Evolutionary conservation across 2,113 vertebrate genomes (phyloP).

Genomic region (Fulica atra): DNA sequence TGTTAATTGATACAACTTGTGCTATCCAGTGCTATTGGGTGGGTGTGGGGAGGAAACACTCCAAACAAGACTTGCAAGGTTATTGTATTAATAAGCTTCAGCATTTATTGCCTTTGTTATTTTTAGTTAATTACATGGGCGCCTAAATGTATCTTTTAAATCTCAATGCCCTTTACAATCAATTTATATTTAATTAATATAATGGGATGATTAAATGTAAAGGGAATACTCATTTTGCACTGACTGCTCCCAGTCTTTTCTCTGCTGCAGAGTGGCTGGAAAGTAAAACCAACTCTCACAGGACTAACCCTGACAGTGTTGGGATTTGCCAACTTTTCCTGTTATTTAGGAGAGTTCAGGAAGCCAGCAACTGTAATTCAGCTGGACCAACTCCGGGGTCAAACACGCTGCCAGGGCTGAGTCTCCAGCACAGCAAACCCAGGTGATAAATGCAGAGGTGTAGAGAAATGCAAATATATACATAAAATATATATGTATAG

Average conservation of each 20-base stretch:
- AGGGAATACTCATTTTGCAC: neutral
- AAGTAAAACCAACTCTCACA: neutral
- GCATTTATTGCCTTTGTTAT: slow-evolving; percentile 15
- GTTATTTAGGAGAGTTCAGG: neutral
- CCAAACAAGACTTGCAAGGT: neutral
- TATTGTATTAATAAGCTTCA: slow-evolving; percentile 32
- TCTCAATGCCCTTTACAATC: slow-evolving; percentile 49
- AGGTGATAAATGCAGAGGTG: neutral
- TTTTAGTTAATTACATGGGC: slow-evolving; percentile 25
- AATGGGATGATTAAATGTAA: neutral
- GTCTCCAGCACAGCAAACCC: neutral
- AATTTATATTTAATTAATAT: slow-evolving; percentile 47
- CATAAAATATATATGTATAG: too few species aligned
- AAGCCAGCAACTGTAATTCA: neutral
- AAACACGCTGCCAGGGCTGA: neutral
- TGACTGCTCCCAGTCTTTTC: neutral
- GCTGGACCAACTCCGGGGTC: neutral
- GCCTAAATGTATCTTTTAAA: slow-evolving; percentile 33
- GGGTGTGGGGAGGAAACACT: neutral
- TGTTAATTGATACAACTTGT: neutral
- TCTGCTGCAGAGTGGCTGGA: neutral
- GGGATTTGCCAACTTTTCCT: neutral
- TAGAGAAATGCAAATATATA: too few species aligned
- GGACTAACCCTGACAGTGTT: neutral
- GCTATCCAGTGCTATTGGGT: neutral